Evolutionary conservation across 1,140 invertebrate species (phyloP).

Genomic region (Chrysomallon squamiferum): DNA sequence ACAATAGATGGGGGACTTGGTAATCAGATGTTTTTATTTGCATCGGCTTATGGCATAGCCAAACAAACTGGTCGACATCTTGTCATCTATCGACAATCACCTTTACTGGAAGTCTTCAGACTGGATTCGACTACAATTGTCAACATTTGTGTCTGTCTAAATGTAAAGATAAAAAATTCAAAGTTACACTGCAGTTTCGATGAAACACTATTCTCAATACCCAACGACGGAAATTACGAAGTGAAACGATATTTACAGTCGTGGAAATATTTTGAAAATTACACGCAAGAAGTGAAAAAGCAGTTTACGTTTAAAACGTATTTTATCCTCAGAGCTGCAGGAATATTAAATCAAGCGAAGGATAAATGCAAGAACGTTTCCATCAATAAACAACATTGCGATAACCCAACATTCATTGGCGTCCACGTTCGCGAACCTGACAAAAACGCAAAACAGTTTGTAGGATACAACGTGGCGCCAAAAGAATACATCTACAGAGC

Average conservation of each 20-base stretch:
- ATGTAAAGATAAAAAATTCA: too few species aligned
- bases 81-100: too few species aligned
- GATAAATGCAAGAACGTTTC: background rate
- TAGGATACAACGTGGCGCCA: slow-evolving; percentile 7
- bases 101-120: too few species aligned
- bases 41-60: too few species aligned
- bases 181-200: too few species aligned
- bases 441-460: background rate
- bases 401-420: slow-evolving; percentile 11
- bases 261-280: slow-evolving; percentile 25
- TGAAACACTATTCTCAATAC: too few species aligned
- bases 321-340: background rate
- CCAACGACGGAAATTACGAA: too few species aligned
- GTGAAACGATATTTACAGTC: slow-evolving; percentile 22
- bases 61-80: too few species aligned
- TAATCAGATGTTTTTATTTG: too few species aligned
- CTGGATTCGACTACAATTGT: too few species aligned
- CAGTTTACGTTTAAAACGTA: slow-evolving; percentile 12
- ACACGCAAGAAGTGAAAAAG: slow-evolving; percentile 1
- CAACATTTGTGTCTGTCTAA: too few species aligned
- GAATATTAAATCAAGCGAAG: background rate
- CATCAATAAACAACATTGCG: background rate
- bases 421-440: slow-evolving; percentile 28
- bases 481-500: slow-evolving; percentile 10
- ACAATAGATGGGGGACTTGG: too few species aligned